These are phyloP conservation scores for Achroia grisella DNA, from an alignment of 1,140 invertebrate genomes.

Conservation along the genomic window DNA sequence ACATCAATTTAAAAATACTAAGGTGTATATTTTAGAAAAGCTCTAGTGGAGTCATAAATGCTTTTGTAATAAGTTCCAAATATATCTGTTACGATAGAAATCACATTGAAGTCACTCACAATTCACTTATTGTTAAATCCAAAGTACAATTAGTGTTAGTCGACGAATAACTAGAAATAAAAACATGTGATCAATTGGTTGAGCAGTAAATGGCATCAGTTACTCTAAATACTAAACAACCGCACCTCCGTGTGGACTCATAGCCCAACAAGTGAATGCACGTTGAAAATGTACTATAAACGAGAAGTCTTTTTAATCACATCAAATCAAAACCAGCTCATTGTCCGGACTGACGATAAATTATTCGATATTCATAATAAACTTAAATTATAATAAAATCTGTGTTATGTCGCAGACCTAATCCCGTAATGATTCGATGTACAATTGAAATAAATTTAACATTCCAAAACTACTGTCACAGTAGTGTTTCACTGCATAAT, in stretches of 20 bases:
- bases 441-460: neutral
- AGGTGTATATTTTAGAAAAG: constrained; percentile 37
- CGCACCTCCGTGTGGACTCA: too few species aligned
- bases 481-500: neutral
- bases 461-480: neutral
- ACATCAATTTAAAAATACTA: constrained; percentile 49
- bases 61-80: constrained; percentile 25
- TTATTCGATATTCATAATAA: neutral
- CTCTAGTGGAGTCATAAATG: constrained; percentile 50
- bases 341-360: too few species aligned
- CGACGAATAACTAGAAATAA: constrained; percentile 6
- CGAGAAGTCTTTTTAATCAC: too few species aligned
- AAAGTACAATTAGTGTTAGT: constrained; percentile 6
- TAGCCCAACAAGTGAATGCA: too few species aligned
- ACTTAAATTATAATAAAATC: neutral
- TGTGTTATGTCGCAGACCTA: too few species aligned
- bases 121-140: too few species aligned
- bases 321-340: too few species aligned
- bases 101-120: too few species aligned
- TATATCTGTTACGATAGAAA: too few species aligned
- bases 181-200: constrained; percentile 8
- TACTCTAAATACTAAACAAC: neutral
- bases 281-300: too few species aligned
- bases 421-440: neutral
- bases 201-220: constrained; percentile 24